Conservation (phyloP, 2,113 vertebrate genomes). For the Seriola dumerili region DNA sequence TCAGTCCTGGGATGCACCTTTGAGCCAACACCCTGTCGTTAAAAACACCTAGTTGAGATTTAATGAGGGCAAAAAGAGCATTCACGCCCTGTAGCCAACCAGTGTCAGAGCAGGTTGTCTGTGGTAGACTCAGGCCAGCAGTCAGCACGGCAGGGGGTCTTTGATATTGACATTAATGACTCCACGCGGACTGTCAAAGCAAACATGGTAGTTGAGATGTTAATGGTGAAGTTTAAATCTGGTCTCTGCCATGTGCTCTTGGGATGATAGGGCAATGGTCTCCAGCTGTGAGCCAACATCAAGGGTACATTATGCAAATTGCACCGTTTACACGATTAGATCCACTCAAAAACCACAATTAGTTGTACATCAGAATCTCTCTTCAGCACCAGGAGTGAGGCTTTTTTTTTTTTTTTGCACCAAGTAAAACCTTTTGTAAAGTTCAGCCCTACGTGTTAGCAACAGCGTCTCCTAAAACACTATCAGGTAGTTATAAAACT, state of each 20-base stretch:
- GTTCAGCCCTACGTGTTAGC: neutral
- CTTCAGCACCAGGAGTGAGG: neutral
- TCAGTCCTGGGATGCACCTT: slow-evolving; percentile 6
- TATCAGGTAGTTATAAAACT: slow-evolving; percentile 6
- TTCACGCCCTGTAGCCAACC: slow-evolving; percentile 15
- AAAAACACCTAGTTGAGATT: slow-evolving; percentile 28
- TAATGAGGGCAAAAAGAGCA: slow-evolving; percentile 16
- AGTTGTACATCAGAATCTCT: neutral
- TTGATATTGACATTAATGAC: slow-evolving; percentile 59
- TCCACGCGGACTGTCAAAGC: slow-evolving; percentile 59
- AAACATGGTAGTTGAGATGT: slow-evolving; percentile 69
- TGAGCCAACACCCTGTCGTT: slow-evolving; percentile 44
- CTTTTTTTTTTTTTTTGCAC: neutral
- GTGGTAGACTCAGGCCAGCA: slow-evolving; percentile 25
- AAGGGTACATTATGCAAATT: slow-evolving; percentile 9
- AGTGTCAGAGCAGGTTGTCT: slow-evolving; percentile 26
- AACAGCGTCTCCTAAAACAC: neutral
- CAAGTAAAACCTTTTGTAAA: neutral
- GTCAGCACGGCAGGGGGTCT: slow-evolving; percentile 36
- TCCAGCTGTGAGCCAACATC: slow-evolving; percentile 20
- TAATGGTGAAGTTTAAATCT: slow-evolving; percentile 53
- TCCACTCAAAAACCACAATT: neutral
- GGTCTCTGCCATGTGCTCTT: neutral
- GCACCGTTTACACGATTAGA: slow-evolving; percentile 9
- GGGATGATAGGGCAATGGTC: neutral